Conservation (phyloP, 2,888 invertebrate species). For the Xylocampa areola region DNA sequence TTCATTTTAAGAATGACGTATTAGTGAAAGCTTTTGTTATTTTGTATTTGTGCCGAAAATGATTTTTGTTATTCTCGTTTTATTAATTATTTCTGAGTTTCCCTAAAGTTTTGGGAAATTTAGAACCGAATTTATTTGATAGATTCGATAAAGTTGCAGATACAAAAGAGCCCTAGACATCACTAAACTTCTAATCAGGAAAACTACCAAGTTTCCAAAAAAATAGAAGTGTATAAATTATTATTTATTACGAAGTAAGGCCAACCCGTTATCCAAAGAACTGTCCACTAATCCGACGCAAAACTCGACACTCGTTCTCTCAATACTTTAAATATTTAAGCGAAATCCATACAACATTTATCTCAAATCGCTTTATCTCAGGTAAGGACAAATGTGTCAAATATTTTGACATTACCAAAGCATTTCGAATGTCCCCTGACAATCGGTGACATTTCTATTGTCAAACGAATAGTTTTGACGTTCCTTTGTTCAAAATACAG, state of each 20-base stretch:
- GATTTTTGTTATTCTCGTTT: too few relatives aligned
- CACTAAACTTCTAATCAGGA: too few relatives aligned
- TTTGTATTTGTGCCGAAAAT: too few relatives aligned
- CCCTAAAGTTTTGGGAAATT: too few relatives aligned
- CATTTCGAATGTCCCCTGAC: conserved; percentile 53
- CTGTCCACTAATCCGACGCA: conserved; percentile 9
- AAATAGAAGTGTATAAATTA: too few relatives aligned
- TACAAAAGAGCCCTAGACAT: too few relatives aligned
- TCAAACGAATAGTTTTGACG: conserved; percentile 58
- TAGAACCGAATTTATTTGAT: too few relatives aligned
- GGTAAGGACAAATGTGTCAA: conserved; percentile 54
- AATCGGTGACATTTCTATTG: conserved; percentile 58
- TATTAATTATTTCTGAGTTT: too few relatives aligned
- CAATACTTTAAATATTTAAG: conserved; percentile 34
- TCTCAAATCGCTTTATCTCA: conserved; percentile 48
- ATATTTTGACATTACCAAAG: conserved; percentile 56
- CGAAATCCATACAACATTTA: conserved; percentile 40
- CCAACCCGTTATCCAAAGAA: not conserved
- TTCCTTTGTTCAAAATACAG: conserved; percentile 50
- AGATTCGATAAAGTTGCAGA: too few relatives aligned
- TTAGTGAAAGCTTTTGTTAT: too few relatives aligned
- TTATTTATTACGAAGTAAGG: conserved; percentile 22
- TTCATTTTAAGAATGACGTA: too few relatives aligned
- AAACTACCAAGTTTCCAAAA: too few relatives aligned
- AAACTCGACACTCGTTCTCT: conserved; percentile 17